These are phyloP conservation scores for Cephalopachus bancanus DNA, from an alignment of 2,797 vertebrate species.

Conservation along the genomic window DNA sequence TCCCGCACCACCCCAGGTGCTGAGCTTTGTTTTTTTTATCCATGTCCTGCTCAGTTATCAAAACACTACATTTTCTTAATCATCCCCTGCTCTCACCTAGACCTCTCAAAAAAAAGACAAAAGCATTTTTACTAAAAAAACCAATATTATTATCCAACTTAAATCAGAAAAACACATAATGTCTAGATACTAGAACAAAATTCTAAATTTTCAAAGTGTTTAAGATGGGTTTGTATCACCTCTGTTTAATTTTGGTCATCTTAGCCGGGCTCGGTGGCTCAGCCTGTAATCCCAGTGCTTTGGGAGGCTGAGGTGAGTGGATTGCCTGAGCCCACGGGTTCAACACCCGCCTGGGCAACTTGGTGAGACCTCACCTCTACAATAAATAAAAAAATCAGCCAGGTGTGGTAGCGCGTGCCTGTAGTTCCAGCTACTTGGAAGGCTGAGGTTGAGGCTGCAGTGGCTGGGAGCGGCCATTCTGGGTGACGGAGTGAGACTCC, in stretches of 20 bases:
- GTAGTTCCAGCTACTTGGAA: no score
- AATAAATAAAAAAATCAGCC: no score
- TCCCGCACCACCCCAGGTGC: neutral
- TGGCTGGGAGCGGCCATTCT: no score
- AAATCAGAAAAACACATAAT: neutral
- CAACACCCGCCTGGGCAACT: no score
- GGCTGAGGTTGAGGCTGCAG: no score
- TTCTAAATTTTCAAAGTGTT: neutral
- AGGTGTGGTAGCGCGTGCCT: no score
- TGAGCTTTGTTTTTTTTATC: neutral
- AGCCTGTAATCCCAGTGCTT: no score
- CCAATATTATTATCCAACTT: neutral
- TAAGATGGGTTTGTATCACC: neutral
- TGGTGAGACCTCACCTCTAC: no score
- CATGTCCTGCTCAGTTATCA: neutral
- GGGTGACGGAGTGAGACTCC: no score
- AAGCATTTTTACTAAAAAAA: neutral
- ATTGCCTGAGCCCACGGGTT: no score
- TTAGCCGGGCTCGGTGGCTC: neutral
- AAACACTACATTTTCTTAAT: conserved; percentile 20
- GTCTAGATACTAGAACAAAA: conserved; percentile 23
- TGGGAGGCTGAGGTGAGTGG: no score
- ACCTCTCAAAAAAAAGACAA: neutral
- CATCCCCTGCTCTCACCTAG: neutral
- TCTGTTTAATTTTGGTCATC: neutral